Conservation (phyloP, 2,888 invertebrate species). For the Labia minor region DNA sequence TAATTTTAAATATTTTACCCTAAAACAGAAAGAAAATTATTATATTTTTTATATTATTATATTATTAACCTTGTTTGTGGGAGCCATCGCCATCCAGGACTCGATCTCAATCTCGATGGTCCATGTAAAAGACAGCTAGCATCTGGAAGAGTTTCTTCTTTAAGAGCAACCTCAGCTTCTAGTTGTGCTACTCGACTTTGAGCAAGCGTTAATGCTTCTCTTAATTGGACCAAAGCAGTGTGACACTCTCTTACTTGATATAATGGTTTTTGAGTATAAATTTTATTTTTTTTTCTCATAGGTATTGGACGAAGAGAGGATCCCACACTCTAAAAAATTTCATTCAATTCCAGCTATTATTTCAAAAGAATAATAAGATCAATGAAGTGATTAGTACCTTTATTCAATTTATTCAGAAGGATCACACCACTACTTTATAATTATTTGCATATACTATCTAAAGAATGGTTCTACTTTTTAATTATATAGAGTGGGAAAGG, state of each 20-base stretch:
- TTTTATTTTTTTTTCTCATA: background rate
- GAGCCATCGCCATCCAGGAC: slow-evolving; percentile 1
- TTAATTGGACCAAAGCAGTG: slow-evolving; percentile 34
- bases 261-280: background rate
- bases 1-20: too few species aligned
- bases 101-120: background rate
- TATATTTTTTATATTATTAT: too few species aligned
- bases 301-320: background rate
- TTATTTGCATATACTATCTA: too few species aligned
- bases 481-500: too few species aligned
- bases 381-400: background rate
- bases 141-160: background rate
- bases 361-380: background rate
- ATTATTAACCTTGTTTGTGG: background rate
- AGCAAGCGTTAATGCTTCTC: slow-evolving; percentile 34
- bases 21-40: too few species aligned
- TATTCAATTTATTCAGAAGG: too few species aligned
- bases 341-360: too few species aligned
- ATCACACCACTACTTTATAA: too few species aligned
- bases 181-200: slow-evolving; percentile 27
- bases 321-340: background rate
- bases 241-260: slow-evolving; percentile 36
- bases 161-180: slow-evolving; percentile 22
- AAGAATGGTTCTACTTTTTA: too few species aligned
- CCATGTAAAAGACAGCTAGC: background rate